These are phyloP conservation scores for Formica selysi DNA, from an alignment of 1,140 invertebrate species.

Conservation along the genomic window DNA sequence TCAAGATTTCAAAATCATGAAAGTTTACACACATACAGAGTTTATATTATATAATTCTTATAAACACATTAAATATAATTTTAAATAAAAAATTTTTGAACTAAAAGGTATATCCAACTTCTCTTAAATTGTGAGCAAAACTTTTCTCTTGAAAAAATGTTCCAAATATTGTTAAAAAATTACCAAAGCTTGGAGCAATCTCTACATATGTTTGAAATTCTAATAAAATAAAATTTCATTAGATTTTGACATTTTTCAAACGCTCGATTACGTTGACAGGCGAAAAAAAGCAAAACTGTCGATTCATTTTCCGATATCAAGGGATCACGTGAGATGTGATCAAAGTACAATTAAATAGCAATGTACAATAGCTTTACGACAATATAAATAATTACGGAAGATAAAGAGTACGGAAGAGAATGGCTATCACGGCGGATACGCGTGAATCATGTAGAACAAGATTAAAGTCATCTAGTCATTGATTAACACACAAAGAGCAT, in stretches of 20 bases:
- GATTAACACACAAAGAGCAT: constrained; percentile 30
- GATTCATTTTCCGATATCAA: neutral
- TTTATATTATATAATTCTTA: no score
- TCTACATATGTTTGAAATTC: no score
- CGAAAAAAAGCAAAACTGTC: neutral
- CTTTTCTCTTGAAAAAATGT: no score
- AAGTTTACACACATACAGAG: no score
- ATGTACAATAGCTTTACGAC: neutral
- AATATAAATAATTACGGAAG: constrained; percentile 7
- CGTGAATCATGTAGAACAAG: constrained; percentile 20
- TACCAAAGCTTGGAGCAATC: no score
- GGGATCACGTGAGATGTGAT: neutral
- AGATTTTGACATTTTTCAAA: neutral
- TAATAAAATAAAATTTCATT: no score
- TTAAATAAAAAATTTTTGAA: no score
- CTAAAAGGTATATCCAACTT: no score
- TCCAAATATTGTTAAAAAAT: no score
- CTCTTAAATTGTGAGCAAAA: no score
- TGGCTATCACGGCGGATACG: neutral
- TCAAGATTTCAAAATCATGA: no score
- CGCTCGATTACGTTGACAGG: neutral
- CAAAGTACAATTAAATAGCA: neutral
- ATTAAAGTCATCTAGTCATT: neutral
- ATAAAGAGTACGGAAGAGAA: neutral
- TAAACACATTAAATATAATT: no score